Evolutionary conservation across 2,113 vertebrate species (phyloP), one percentile per base, ranked within the genome.

Genomic region (Mungos mungo): DNA sequence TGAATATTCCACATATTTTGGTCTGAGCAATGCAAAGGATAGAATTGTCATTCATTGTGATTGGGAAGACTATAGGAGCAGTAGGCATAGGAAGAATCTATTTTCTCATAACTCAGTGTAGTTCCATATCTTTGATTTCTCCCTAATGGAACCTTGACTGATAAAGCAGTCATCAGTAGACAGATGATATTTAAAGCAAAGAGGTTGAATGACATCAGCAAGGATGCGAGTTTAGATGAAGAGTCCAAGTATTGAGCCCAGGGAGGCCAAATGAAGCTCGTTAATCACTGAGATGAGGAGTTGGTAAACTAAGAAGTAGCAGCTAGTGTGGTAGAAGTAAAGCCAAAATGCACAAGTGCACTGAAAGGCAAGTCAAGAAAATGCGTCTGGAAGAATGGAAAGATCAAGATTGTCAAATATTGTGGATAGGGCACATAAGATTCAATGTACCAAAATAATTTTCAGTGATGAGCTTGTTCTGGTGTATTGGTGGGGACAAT

Each of bases 291-390:
- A 71, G 6, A 31, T 54, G 45, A 87, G 5, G 81, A 79, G 69
- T 25, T 1, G 9, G 3, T 8, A 79, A 52, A 19, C 33, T 52
- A 8, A n/a, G 47, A 71, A 65, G 2, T 11, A 63, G 29, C 16
- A 45, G 21, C 12, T 1, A 8, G 0, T 41, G 9, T 35, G 5
- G 10, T 5, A 77, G 47, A 5, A 41, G 15, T 29, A 69, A 68
- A 38, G 33, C 13, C 60, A 84, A n/a, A 2, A 35, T 9, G 52
- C 3, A 50, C 0, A 13, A 13, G 5, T 1, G 0, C 2, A 23
- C 3, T 27, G 18, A 35, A 63, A 2, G 3, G 11, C 31, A 82
- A 12, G 19, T 60, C 33, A 60, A 81, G 29, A 63, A 90, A 63
- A 84, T 31, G 12, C 45, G 71, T 52, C 41, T 9, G 41, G 8